These are phyloP conservation scores for Carcharodon carcharias DNA, from an alignment of 2,797 vertebrate species.

Conservation along the genomic window DNA sequence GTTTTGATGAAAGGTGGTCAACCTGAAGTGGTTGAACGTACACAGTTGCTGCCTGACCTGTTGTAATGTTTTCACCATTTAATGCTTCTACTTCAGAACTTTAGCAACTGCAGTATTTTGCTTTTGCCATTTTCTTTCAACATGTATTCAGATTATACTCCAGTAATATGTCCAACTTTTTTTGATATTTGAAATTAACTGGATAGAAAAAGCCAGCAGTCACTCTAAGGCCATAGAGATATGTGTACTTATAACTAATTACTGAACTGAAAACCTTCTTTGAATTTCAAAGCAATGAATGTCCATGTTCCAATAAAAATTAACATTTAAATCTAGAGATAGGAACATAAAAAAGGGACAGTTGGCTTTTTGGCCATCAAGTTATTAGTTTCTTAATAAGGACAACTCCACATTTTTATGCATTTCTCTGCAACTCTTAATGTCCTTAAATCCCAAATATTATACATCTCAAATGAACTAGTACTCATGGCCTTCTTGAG, in stretches of 20 bases:
- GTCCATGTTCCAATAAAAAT: background rate
- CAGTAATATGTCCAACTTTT: background rate
- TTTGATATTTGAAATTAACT: background rate
- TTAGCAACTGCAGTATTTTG: background rate
- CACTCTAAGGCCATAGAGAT: background rate
- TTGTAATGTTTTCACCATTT: background rate
- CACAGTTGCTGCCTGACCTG: background rate
- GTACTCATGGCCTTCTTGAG: background rate
- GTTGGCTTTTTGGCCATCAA: background rate
- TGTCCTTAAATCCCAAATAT: background rate
- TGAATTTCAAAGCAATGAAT: conserved; percentile 9
- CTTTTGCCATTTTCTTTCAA: background rate
- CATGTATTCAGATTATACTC: background rate
- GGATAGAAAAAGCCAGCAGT: background rate
- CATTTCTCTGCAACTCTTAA: background rate
- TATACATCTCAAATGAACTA: background rate
- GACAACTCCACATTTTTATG: background rate
- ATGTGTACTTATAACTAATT: background rate
- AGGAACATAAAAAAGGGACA: background rate
- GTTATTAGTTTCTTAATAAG: background rate
- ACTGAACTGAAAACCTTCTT: background rate
- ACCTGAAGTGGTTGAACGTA: background rate
- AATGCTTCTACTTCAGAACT: background rate
- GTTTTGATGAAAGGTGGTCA: background rate
- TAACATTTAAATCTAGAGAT: background rate